Conservation (phyloP, 2,113 vertebrate species). For the Oxygymnocypris stewartii region DNA sequence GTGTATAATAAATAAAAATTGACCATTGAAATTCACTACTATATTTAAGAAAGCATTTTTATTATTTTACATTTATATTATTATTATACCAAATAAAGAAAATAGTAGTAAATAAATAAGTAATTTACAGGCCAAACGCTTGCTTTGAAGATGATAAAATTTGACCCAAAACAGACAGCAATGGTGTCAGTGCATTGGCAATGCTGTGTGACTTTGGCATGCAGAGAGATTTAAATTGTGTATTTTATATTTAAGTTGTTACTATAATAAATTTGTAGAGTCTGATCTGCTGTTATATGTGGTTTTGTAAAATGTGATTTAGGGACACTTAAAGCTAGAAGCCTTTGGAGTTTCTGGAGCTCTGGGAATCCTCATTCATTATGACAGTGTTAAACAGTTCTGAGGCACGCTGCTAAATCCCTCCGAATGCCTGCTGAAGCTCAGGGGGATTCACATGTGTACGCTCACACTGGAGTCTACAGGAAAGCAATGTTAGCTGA, state of each 20-base stretch:
- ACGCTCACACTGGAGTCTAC: not conserved
- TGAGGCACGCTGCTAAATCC: slow-evolving; percentile 25
- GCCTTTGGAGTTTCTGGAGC: not conserved
- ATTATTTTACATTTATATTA: not conserved
- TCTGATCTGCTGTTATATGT: not conserved
- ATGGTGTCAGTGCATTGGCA: not conserved
- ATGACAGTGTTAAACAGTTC: slow-evolving; percentile 39
- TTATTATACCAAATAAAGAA: not conserved
- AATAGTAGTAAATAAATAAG: not conserved
- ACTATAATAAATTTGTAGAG: not conserved
- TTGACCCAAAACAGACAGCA: not conserved
- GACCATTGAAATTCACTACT: not conserved
- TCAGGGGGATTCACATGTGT: slow-evolving; percentile 11
- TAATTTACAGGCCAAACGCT: not conserved
- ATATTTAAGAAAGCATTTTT: not conserved
- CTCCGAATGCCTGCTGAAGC: slow-evolving; percentile 38
- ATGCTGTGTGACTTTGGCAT: not conserved
- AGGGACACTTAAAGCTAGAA: slow-evolving; percentile 18
- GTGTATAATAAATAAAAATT: not conserved
- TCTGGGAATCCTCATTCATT: slow-evolving; percentile 37
- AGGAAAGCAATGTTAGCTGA: slow-evolving; percentile 6
- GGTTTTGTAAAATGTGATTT: slow-evolving; percentile 11
- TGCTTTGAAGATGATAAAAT: not conserved
- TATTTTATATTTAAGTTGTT: not conserved
- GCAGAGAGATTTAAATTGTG: not conserved